Base-by-base conservation (phyloP, 2,113 vertebrate genomes). In the Himantopus leucocephalus region DNA sequence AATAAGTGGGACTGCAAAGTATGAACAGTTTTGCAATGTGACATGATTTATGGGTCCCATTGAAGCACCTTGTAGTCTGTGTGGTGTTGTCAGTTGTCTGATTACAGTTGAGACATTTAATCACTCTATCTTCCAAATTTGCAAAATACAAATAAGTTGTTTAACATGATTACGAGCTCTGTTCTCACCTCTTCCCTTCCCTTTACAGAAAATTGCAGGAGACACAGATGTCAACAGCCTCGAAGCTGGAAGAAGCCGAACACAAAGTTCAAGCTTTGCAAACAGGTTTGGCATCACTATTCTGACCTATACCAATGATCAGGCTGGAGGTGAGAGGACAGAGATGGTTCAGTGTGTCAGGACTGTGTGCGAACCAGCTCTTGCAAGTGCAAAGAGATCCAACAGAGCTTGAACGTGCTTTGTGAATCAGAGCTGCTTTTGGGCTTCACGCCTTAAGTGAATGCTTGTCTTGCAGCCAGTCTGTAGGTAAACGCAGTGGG, bases 231-330 rank as follows among this genome's bases (percentile, higher is more conserved):
- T 99, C 99, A 6, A 99, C 99, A 98, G 98, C 98, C 96, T 99
- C 99, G 18, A 99, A 99, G 98, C 98, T 99, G 98, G 99, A 99
- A 93, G 99, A 99, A 97, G 98, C 99, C 0, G 99, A 99, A 94
- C 98, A 99, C 96, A 99, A 99, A 97, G 98, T 99, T 97, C 99
- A 99, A 94, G 98, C 98, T 95, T 98, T 99, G 94, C 99, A 99
- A 97, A 99, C 99, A 99, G 99, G 99, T 99, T 98, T 83, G 98
- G 41, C n/a, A 8, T 60, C 32, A 9, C 73, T 91, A 10, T 94
- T 79, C 72, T 88, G 58, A 53, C 39, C 79, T 72, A 7, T 66
- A 56, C 10, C 60, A 8, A 14, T 37, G 52, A 9, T 27, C 3
- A 15, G 94, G 73, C 50, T 60, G 75, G 64, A 62, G 64, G 39